Evolutionary conservation across 1,140 invertebrate species (phyloP).

Genomic region (Armadillidium nasatum): DNA sequence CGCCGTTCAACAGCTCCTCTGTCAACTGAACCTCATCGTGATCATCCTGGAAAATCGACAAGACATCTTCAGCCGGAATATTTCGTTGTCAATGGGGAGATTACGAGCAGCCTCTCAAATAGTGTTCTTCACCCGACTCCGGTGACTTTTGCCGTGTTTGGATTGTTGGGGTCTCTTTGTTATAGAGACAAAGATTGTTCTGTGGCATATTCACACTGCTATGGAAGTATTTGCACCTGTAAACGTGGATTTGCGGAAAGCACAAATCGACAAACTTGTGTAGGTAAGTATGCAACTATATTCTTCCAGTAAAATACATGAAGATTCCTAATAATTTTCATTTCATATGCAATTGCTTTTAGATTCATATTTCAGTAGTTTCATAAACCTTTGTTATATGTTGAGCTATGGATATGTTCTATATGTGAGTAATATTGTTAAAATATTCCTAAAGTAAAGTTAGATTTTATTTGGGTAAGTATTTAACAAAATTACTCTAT

Average conservation of each 20-base stretch:
- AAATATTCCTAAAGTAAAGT: neutral
- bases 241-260: constrained; percentile 59
- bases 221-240: constrained; percentile 65
- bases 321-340: neutral
- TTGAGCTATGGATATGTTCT: constrained; percentile 4
- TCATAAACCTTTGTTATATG: neutral
- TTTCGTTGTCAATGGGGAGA: constrained; percentile 37
- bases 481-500: neutral
- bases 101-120: constrained; percentile 46
- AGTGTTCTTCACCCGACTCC: constrained; percentile 44
- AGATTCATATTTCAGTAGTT: constrained; percentile 1
- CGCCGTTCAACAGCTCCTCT: constrained; percentile 69
- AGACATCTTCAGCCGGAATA: constrained; percentile 61
- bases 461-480: neutral
- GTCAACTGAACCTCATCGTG: constrained; percentile 64
- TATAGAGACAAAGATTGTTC: constrained; percentile 66
- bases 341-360: neutral
- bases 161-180: constrained; percentile 70
- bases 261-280: constrained; percentile 65
- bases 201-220: constrained; percentile 65
- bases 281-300: constrained; percentile 54
- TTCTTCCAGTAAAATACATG: neutral
- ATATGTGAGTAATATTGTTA: constrained; percentile 1
- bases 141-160: constrained; percentile 57
- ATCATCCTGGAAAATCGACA: constrained; percentile 62